Conservation (phyloP, 1,140 invertebrate species). For the Drosophila takahashii region DNA sequence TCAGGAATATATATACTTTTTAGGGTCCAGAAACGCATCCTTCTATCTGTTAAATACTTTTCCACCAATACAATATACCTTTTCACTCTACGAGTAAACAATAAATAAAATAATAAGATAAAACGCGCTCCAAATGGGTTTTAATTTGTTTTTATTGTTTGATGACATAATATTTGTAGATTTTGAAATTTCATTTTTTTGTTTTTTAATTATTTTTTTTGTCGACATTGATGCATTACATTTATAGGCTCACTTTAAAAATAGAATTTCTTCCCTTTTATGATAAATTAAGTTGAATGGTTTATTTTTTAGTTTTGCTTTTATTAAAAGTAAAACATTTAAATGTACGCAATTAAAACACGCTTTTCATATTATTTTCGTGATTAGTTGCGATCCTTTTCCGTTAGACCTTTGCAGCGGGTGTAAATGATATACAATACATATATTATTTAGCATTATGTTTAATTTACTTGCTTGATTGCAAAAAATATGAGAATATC, state of each 20-base stretch:
- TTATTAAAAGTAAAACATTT: conserved; percentile 72
- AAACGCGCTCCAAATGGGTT: conserved; percentile 46
- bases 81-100: too few species aligned
- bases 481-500: conserved; percentile 65
- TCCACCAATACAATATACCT: too few species aligned
- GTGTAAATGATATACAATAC: conserved; percentile 77
- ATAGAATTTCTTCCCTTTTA: conserved; percentile 64
- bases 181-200: conserved; percentile 55
- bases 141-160: conserved; percentile 65
- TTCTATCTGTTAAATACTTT: too few species aligned
- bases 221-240: conserved; percentile 72
- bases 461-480: conserved; percentile 52
- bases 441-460: conserved; percentile 37
- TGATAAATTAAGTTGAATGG: conserved; percentile 72
- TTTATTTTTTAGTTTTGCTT: conserved; percentile 42
- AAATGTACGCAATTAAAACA: conserved; percentile 57
- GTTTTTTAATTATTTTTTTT: conserved; percentile 26
- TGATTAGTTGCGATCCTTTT: conserved; percentile 50
- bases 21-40: too few species aligned
- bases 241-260: conserved; percentile 75
- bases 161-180: conserved; percentile 76
- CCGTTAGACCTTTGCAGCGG: conserved; percentile 48
- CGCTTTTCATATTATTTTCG: conserved; percentile 48
- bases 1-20: too few species aligned
- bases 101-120: too few species aligned